Conservation (phyloP, 1,140 invertebrate genomes). For the Bombyx mandarina region DNA sequence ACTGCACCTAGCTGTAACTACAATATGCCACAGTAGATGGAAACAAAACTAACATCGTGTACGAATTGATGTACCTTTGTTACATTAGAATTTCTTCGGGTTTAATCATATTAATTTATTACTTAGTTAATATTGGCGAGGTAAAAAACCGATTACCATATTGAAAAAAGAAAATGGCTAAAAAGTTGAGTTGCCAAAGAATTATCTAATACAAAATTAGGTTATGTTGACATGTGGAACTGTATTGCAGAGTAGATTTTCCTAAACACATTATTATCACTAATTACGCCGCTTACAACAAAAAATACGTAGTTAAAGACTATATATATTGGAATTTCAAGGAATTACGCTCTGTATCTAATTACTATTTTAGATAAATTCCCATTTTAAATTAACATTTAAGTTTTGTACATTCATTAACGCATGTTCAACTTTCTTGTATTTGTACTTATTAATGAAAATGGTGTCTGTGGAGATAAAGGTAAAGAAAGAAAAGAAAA, state of each 20-base stretch:
- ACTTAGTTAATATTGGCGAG: not conserved
- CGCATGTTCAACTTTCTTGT: not conserved
- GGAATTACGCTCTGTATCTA: too few relatives aligned
- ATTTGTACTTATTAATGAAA: not conserved
- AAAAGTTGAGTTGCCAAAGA: not conserved
- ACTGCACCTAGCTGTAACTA: not conserved
- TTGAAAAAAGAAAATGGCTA: not conserved
- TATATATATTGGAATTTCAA: too few relatives aligned
- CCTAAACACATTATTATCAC: too few relatives aligned
- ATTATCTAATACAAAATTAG: not conserved
- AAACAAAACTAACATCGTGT: not conserved
- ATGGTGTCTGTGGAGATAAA: conserved; percentile 5
- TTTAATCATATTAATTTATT: too few relatives aligned
- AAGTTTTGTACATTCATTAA: not conserved
- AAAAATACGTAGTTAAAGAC: too few relatives aligned
- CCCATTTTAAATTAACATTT: too few relatives aligned
- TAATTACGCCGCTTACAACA: too few relatives aligned
- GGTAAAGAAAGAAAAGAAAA: conserved; percentile 13
- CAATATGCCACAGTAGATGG: not conserved
- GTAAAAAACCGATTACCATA: not conserved
- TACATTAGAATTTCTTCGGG: too few relatives aligned
- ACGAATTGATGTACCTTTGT: too few relatives aligned
- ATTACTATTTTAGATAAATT: too few relatives aligned
- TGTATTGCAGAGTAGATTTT: too few relatives aligned
- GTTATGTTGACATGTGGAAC: conserved; percentile 1